phyloP scores from a whole-genome alignment of 2,113 vertebrate species.

The Percina caprodes region DNA sequence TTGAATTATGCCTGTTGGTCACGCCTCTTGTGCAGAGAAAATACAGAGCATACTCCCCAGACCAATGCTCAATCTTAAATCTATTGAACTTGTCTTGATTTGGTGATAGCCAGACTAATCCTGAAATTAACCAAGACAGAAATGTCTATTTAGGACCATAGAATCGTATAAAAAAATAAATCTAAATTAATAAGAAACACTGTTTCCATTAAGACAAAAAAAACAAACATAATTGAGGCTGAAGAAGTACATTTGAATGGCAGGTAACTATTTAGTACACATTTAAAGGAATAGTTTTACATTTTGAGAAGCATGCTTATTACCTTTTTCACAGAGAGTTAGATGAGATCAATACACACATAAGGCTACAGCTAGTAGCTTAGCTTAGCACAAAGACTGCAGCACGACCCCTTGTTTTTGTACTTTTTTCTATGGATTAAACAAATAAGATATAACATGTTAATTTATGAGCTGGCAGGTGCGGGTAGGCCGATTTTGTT shows the following conservation, averaged over 20 bases:
- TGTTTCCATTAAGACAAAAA: background rate
- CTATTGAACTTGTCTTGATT: no score
- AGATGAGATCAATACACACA: background rate
- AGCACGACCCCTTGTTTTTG: no score
- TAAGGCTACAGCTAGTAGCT: background rate
- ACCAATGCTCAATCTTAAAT: no score
- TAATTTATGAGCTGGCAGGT: background rate
- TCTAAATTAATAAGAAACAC: background rate
- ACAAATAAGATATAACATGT: no score
- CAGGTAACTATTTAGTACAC: background rate
- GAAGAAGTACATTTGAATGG: background rate
- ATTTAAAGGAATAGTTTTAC: no score
- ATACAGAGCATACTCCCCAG: no score
- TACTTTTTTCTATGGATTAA: no score
- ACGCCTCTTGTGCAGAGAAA: no score
- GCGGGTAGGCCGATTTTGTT: background rate
- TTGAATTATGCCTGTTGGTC: no score
- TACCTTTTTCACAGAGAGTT: background rate
- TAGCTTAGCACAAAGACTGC: no score
- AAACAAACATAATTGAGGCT: background rate
- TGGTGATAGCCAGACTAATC: background rate
- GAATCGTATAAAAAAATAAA: background rate
- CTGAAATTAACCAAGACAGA: background rate
- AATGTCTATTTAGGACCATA: background rate
- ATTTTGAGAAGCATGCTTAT: no score